Percentiles rank a stretch among this genome's conserved stretches.
phyloP scores from a whole-genome alignment of 37 sponge, comb jelly and placozoan genomes.

The Ephydatia muelleri region DNA sequence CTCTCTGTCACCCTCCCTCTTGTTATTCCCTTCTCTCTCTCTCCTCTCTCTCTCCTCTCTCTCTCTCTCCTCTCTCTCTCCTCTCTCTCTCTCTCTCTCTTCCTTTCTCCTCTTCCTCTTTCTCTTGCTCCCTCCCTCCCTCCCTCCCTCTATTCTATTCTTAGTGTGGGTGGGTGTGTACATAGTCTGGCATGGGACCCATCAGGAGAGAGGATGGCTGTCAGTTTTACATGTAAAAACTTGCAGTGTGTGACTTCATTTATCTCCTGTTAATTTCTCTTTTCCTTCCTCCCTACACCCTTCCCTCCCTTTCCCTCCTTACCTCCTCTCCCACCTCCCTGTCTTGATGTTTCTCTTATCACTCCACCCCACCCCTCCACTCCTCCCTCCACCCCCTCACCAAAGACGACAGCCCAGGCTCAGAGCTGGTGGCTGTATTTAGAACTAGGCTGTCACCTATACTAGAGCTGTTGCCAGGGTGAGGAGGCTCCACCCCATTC shows the following conservation, averaged over 20 bases:
- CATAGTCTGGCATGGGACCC: conserved; percentile 74
- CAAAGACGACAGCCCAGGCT: conserved; percentile 50
- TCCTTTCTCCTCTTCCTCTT: no score
- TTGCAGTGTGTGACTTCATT: not conserved
- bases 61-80: not conserved
- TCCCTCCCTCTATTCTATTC: no score
- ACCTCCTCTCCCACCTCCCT: not conserved
- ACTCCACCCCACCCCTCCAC: not conserved
- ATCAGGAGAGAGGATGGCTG: conserved; percentile 66
- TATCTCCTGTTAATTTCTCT: no score
- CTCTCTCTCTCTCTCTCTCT: not conserved
- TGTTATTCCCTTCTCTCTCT: not conserved
- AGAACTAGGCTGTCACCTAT: conserved; percentile 32
- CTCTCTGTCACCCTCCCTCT: no score
- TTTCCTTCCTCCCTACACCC: not conserved
- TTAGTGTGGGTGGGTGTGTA: conserved; percentile 56
- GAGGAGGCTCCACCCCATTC: not conserved
- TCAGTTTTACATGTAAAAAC: conserved; percentile 57
- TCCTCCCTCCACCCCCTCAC: not conserved
- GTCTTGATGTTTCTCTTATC: not conserved
- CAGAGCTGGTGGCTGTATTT: conserved; percentile 51
- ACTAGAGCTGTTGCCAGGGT: conserved; percentile 61
- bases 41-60: not conserved
- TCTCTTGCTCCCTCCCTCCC: no score
- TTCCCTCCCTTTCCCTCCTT: not conserved